Evolutionary conservation across 2,113 vertebrate genomes (phyloP).

Genomic region (Mungos mungo): DNA sequence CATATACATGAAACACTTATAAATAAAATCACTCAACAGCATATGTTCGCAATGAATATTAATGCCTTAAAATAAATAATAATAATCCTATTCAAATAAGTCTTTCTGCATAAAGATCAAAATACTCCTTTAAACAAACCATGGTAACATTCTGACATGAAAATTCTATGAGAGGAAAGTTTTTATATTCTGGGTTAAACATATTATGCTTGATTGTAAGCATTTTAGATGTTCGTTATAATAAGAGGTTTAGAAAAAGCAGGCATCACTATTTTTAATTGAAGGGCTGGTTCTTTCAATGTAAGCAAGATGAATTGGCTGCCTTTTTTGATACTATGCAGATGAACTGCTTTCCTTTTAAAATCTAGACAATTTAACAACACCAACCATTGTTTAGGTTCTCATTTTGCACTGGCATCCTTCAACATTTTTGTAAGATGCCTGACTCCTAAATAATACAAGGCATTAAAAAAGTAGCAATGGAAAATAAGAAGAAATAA

Average conservation of each 20-base stretch:
- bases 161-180: constrained; percentile 32
- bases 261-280: constrained; percentile 3
- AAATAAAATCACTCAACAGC: background rate
- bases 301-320: background rate
- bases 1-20: background rate
- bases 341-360: constrained; percentile 30
- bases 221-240: constrained; percentile 28
- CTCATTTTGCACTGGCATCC: constrained; percentile 16
- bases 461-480: background rate
- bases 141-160: background rate
- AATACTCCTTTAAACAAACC: background rate
- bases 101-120: constrained; percentile 13
- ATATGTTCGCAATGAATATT: background rate
- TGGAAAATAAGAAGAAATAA: background rate
- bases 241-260: background rate
- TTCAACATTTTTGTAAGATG: constrained; percentile 43
- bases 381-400: constrained; percentile 25
- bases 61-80: constrained; percentile 17
- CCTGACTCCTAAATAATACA: background rate
- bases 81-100: background rate
- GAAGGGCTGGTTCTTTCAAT: background rate
- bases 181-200: background rate
- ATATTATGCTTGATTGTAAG: background rate
- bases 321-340: background rate
- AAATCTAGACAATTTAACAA: constrained; percentile 54